Percentiles rank a stretch among this genome's conserved stretches.
Evolutionary conservation across 37 sponge, comb jelly and placozoan genomes (phyloP).

Genomic region (Oscarella lobularis): DNA sequence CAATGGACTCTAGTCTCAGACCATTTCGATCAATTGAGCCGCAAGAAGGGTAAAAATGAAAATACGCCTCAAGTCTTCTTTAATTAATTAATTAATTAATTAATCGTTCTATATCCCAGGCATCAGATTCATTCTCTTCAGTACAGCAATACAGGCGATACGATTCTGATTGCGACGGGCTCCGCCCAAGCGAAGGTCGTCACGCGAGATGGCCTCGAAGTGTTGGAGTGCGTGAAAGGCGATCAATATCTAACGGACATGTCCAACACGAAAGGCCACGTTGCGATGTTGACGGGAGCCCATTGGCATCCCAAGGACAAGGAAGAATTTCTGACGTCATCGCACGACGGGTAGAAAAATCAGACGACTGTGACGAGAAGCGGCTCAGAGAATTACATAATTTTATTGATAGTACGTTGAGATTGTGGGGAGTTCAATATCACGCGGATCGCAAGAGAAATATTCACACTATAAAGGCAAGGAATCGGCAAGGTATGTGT

Average conservation of each 20-base stretch:
- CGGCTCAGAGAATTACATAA: no score
- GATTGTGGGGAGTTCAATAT: slow-evolving; percentile 88
- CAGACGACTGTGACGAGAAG: no score
- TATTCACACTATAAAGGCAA: slow-evolving; percentile 66
- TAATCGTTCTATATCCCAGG: slow-evolving; percentile 15
- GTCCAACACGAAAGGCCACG: slow-evolving; percentile 87
- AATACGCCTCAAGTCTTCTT: not conserved
- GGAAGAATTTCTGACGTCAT: slow-evolving; percentile 69
- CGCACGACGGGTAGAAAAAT: slow-evolving; percentile 79
- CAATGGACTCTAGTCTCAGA: slow-evolving; percentile 61
- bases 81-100: not conserved
- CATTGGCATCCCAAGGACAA: slow-evolving; percentile 77
- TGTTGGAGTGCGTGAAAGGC: slow-evolving; percentile 75
- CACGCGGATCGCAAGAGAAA: slow-evolving; percentile 55
- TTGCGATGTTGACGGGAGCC: slow-evolving; percentile 67
- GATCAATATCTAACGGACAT: slow-evolving; percentile 86
- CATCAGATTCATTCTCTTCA: slow-evolving; percentile 65
- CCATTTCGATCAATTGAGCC: slow-evolving; percentile 66
- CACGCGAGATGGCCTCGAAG: slow-evolving; percentile 69
- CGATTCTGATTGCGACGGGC: slow-evolving; percentile 59
- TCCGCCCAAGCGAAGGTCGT: slow-evolving; percentile 87
- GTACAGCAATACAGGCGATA: slow-evolving; percentile 79
- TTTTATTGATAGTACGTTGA: slow-evolving; percentile 66
- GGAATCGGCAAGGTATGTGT: slow-evolving; percentile 56
- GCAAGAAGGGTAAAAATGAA: slow-evolving; percentile 67